Base-by-base conservation (phyloP, 2,113 vertebrate genomes). In the Sylvilagus bachmani region DNA sequence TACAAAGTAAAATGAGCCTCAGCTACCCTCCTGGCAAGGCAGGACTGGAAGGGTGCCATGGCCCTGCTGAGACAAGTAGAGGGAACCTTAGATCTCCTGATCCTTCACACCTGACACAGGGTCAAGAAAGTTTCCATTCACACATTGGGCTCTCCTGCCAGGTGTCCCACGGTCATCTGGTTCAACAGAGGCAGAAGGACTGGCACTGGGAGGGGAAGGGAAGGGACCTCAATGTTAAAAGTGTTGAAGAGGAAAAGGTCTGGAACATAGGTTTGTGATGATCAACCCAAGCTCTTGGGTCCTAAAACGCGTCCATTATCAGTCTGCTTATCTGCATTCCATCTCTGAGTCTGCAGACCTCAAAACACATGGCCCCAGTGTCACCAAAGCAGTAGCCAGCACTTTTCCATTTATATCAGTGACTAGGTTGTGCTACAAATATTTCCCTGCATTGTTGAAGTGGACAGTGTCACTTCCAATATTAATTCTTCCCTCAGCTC, bases 331-430 rank as follows among this genome's bases (percentile, higher is more conserved):
- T 31, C 58, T 66, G 22, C 64, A 22, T 61, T 71, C 61, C 29
- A 29, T 58, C 51, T 90, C 44, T 25, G 36, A 55, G 16, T 66
- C 89, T 64, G 33, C 90, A 69, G 25, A 69, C 11, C 38, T 81
- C 58, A 61, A 27, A 49, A 51, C 21, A 49, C 22, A 91, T 22
- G 1, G 17, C 24, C 58, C 24, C 55, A 33, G 21, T 51, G 81
- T 81, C 58, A 25, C 27, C 17, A 27, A 67, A 70, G 24, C 10
- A 1, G 31, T 31, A 9, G 53, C 61, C 25, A 74, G 81, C 38
- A 67, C 74, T 77, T 85, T 90, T 38, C 81, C 77, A 90, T 33
- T 73, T 31, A 44, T 49, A 58, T 77, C 86, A 38, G 29, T 4
- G 29, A 91, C 3, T 61, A 87, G 2, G 24, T 62, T 64, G 62